phyloP scores from a whole-genome alignment of 2,888 invertebrate genomes.

The Trichopoda pennipes region DNA sequence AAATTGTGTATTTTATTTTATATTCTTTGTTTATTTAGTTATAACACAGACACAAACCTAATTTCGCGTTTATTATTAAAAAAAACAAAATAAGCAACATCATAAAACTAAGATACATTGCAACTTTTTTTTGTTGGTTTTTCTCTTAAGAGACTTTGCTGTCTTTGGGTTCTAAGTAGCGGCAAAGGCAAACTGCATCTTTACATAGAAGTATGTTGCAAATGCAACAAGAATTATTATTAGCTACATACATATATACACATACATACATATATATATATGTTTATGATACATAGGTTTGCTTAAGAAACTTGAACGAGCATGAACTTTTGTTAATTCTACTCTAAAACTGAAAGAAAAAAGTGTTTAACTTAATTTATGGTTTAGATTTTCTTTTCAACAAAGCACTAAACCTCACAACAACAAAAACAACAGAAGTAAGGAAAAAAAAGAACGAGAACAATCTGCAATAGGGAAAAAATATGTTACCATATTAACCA shows the following conservation, averaged over 20 bases:
- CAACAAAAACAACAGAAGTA: not conserved
- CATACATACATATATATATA: conserved; percentile 25
- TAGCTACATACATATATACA: conserved; percentile 28
- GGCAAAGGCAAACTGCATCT: conserved; percentile 38
- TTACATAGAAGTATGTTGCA: conserved; percentile 33
- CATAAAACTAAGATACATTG: conserved; percentile 38
- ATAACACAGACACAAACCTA: conserved; percentile 49
- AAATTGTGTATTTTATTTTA: not conserved
- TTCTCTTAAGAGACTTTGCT: not conserved
- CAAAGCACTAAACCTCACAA: conserved; percentile 36
- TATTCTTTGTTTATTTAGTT: too few species aligned
- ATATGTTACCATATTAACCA: conserved; percentile 45
- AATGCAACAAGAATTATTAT: conserved; percentile 53
- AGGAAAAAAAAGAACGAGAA: conserved; percentile 1
- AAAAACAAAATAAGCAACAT: conserved; percentile 31
- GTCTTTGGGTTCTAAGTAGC: not conserved
- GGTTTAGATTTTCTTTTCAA: conserved; percentile 53
- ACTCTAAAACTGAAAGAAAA: conserved; percentile 9
- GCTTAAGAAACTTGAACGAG: conserved; percentile 69
- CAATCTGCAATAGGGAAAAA: not conserved
- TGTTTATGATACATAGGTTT: conserved; percentile 39
- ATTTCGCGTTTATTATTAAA: conserved; percentile 4
- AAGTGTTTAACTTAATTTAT: conserved; percentile 63
- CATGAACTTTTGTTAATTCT: conserved; percentile 70
- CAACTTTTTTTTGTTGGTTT: conserved; percentile 8